These are phyloP conservation scores for Zaprionus davidi DNA, from an alignment of 1,140 invertebrate genomes.

Conservation along the genomic window DNA sequence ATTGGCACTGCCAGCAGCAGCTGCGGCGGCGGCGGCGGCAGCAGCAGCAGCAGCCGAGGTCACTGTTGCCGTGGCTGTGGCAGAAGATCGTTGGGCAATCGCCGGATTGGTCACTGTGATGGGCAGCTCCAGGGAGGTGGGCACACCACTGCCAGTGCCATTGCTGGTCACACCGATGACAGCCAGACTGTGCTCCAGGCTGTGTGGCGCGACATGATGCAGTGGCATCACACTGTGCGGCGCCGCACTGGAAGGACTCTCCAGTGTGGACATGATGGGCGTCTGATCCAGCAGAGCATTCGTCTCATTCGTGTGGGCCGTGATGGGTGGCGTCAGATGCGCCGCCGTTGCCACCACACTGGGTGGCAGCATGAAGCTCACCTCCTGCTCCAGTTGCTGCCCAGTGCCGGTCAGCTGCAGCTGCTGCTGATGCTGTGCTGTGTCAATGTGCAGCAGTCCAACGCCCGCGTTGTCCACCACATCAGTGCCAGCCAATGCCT, in stretches of 20 bases:
- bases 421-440: slow-evolving; percentile 20
- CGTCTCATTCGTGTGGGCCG: slow-evolving; percentile 86
- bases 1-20: background rate
- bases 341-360: slow-evolving; percentile 30
- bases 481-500: slow-evolving; percentile 86
- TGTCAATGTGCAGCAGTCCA: slow-evolving; percentile 69
- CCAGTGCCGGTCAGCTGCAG: background rate
- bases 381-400: slow-evolving; percentile 16
- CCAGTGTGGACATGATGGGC: slow-evolving; percentile 91
- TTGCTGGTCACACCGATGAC: slow-evolving; percentile 86
- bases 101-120: slow-evolving; percentile 89
- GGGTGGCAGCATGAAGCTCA: slow-evolving; percentile 35
- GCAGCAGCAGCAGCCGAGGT: background rate
- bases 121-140: slow-evolving; percentile 87
- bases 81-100: slow-evolving; percentile 85
- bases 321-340: slow-evolving; percentile 66
- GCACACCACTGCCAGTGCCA: slow-evolving; percentile 84
- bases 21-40: background rate
- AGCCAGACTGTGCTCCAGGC: slow-evolving; percentile 85
- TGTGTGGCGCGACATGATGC: slow-evolving; percentile 62
- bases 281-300: slow-evolving; percentile 89
- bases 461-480: slow-evolving; percentile 47
- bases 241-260: slow-evolving; percentile 85
- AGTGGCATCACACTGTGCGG: slow-evolving; percentile 26
- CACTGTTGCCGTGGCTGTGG: background rate